Base-by-base conservation (phyloP, 2,113 vertebrate species). In the Pelusios castaneus region DNA sequence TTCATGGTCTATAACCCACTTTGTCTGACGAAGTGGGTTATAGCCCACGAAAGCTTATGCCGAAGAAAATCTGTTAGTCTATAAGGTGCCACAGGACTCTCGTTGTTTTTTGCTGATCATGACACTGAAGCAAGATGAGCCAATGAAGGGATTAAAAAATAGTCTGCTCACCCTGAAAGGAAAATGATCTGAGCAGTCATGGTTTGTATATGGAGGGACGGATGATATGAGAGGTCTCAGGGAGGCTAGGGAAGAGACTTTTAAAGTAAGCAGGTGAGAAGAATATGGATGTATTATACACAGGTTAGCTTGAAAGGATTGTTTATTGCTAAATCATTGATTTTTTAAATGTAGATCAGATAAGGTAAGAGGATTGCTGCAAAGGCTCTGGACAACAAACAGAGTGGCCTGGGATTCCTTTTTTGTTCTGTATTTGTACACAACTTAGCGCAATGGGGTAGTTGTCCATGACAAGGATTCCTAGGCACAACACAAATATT, bases 211-310 rank as follows among this genome's bases (percentile, higher is more conserved):
- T 16, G 76, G 43, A 67, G 14, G 55, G 79, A 70, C 31, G 2
- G 27, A 88, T 49, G 80, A 82, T 29, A 41, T n/a, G 7, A 7
- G 60, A 6, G n/a, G 81, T 88, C 13, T 82, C 60, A 27, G 13
- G 22, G 79, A 9, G n/a, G n/a, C 3, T 2, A 0, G 0, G 77
- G 52, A 47, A 2, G 1, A n/a, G 25, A 84, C 87, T 63, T 73
- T 13, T 12, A 56, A 16, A 10, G 2, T 52, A 52, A 79, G 58
- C 29, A 75, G 63, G 67, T 60, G 80, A 86, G 38, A 52, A 24
- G 82, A 58, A 83, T 63, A 94, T 0, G 1, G 8, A 8, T n/a
- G n/a, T 16, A 34, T n/a, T 12, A 13, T 54, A 43, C 41, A 47
- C 49, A 34, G 70, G 34, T 58, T 41, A 84, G 31, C 21, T 29